Conservation (phyloP, 2,113 vertebrate genomes). For the Ramphastos sulfuratus region DNA sequence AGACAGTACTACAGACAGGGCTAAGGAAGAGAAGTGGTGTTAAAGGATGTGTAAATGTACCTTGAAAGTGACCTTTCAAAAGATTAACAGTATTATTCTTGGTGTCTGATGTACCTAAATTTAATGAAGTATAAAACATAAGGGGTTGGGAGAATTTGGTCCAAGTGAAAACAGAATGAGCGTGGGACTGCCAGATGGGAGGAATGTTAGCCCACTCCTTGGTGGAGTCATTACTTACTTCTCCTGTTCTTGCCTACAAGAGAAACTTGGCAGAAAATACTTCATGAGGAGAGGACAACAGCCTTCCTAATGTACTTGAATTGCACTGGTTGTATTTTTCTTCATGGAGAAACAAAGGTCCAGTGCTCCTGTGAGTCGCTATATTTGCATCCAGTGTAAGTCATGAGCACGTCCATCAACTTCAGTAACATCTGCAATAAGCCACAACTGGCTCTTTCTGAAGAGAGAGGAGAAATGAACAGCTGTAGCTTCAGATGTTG, state of each 20-base stretch:
- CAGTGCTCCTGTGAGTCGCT: fast-evolving
- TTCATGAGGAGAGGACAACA: neutral
- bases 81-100: neutral
- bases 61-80: constrained; percentile 19
- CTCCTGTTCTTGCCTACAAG: neutral
- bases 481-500: constrained; percentile 30
- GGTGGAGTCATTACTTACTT: neutral
- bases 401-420: neutral
- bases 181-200: constrained; percentile 3
- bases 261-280: neutral
- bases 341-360: neutral
- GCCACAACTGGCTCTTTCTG: neutral
- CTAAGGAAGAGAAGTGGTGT: neutral
- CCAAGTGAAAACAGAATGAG: constrained; percentile 44
- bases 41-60: neutral
- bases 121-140: constrained; percentile 3
- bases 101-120: neutral
- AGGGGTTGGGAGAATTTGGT: constrained; percentile 2
- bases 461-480: neutral
- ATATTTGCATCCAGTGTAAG: neutral
- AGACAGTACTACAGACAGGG: neutral
- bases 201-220: neutral
- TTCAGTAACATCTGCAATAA: neutral
- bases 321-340: neutral
- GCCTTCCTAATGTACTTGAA: neutral